Base-by-base conservation (phyloP, 2,888 invertebrate genomes). In the Drosophila imparisetae region DNA sequence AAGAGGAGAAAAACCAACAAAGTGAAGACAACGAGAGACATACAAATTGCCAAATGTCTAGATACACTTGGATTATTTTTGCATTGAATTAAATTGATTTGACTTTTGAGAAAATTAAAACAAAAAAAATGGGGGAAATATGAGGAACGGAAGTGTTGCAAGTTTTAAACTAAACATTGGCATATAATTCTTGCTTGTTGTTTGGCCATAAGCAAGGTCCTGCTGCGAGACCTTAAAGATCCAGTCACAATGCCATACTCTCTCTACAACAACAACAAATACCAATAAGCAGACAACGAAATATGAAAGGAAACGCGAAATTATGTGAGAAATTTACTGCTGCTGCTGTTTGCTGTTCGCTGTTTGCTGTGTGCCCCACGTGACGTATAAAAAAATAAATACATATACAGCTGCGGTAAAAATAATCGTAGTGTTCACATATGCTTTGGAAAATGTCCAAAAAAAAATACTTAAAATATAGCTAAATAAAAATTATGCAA, bases 241-340 rank as follows among this genome's bases (percentile, higher is more conserved):
- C 11, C n/a, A 57, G 29, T 38, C 65, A n/a, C 21, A 36, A 58
- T 21, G 45, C 49, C 34, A 4, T 15, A 24, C 15, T 15, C 45
- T 1, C 58, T 58, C 42, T 34, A 59, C 58, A 57, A 21, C 40
- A 36, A 13, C 66, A 58, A 49, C 40, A 52, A 49, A 29, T n/a
- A 38, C 27, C 48, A 70, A 52, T 61, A 61, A 40, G 42, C 69
- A 75, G 62, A 58, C 58, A 69, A 69, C 66, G 38, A 54, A 65
- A 52, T 65, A 85, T 69, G 66, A 74, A 66, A 58, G 72, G 48
- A 79, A 75, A 66, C 67, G 69, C 53, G 72, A 58, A 85, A 79
- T 81, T 65, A 78, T 84, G 79, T 81, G 80, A 72, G 61, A 69
- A 82, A 85, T 75, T 85, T 79, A 69, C 72, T 62, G 69, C 73